Evolutionary conservation across 2,113 vertebrate genomes (phyloP), one percentile per base, ranked within the genome.

Genomic region (Hippoglossus stenolepis): DNA sequence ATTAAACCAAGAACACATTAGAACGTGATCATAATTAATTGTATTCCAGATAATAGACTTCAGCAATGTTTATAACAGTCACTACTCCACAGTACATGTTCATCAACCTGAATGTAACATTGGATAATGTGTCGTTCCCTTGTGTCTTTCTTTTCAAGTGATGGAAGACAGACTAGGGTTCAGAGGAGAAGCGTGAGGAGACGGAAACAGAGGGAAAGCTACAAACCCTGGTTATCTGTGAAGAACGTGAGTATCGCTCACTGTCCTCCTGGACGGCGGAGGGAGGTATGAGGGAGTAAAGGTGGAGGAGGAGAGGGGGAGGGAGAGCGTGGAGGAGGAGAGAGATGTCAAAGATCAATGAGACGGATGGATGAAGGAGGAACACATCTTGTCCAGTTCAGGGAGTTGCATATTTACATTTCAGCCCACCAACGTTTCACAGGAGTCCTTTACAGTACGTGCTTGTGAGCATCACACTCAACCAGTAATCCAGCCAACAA

Each of bases 241-340:
- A 92, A 92, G 95, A 94, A 87, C 93, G 96, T 8, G 96, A 96
- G 84, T 95, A 98, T 85, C 93, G 95, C 91, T 98, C 98, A 92
- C 96, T 99, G 94, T 99, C 97, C 92, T 99, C 98, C 98, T 99
- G 92, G 70, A 93, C n/a, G 63, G 20, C 45, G 9, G 17, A 17
- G 24, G 63, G 21, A 59, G 15, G 12, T 28, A 17, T 3, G 62
- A 20, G n/a, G 38, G 69, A 40, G 60, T 13, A 65, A 35, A 15
- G 81, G 86, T 71, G 77, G 45, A 77, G 57, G 57, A 84, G n/a
- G 68, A n/a, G 60, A 53, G 8, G 60, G 60, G n/a, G 51, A 47
- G 28, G 72, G 35, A 26, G 57, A 58, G 21, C 20, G 63, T 26
- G 60, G 35, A 65, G 65, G 59, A 75, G 13, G 84, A 73, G 79